Conservation (phyloP, 2,888 invertebrate genomes). For the Byasa hedistus region DNA sequence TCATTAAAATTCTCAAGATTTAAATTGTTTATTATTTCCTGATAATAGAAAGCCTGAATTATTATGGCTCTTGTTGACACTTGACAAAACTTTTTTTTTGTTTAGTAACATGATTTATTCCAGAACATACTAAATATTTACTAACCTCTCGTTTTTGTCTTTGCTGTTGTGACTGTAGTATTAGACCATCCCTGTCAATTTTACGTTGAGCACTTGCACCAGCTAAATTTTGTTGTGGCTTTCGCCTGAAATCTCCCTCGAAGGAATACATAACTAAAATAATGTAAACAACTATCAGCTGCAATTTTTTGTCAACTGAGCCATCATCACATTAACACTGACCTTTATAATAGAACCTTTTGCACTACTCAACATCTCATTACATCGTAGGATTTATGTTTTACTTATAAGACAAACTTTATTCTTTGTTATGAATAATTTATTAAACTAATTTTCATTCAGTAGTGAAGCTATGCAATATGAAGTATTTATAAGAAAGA, state of each 20-base stretch:
- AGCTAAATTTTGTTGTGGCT: constrained; percentile 93
- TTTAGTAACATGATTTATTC: background rate
- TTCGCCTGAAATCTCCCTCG: constrained; percentile 93
- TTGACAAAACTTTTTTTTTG: background rate
- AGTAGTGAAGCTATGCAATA: background rate
- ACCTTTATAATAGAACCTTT: constrained; percentile 16
- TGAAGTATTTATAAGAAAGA: background rate
- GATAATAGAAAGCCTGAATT: background rate
- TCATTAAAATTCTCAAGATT: constrained; percentile 16
- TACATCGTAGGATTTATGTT: constrained; percentile 16
- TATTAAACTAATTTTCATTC: background rate
- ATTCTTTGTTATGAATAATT: constrained; percentile 4
- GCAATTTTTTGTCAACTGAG: constrained; percentile 42
- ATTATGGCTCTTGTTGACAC: background rate
- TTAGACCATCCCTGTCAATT: constrained; percentile 83
- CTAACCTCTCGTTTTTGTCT: constrained; percentile 91
- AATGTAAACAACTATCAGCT: constrained; percentile 47
- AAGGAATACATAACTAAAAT: constrained; percentile 84
- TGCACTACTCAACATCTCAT: constrained; percentile 17
- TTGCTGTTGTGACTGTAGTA: constrained; percentile 91
- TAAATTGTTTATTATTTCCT: background rate
- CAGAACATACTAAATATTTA: constrained; percentile 23
- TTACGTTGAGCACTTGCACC: constrained; percentile 89
- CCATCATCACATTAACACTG: constrained; percentile 36
- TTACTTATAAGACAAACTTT: constrained; percentile 1